Evolutionary conservation across 2,113 vertebrate species (phyloP), one percentile per base, ranked within the genome.

Genomic region (Cranoglanis bouderius): DNA sequence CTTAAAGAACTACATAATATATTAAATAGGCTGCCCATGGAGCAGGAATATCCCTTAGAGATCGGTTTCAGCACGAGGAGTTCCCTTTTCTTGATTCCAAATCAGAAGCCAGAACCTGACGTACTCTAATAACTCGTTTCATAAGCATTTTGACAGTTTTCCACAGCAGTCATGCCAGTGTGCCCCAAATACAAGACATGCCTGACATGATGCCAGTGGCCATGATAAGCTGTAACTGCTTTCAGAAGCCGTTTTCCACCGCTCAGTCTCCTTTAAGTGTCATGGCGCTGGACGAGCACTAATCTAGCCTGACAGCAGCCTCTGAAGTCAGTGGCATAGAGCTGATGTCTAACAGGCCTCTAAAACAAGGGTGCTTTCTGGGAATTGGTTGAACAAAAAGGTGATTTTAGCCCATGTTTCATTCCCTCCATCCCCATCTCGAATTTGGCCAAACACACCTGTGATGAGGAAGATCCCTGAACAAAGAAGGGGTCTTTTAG

Each of bases 321-420:
- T 72, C 80, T 53, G 86, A 4, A 86, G 90, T 89, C 32, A 26
- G 85, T 85, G 91, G 90, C 92, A 92, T 93, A 93, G 88, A 89
- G 92, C 92, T 93, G 93, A 94, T 92, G 90, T 92, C 93, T 89
- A 89, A 90, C 90, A 63, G 84, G 85, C 87, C 55, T 81, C 84
- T 82, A 88, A 85, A 88, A 84, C 92, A 91, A 91, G 93, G 93
- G 94, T 91, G 91, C 89, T 94, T 93, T 94, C 93, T 92, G 93
- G 94, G 93, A 95, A 84, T 84, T 67, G 40, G 38, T 49, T n/a
- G 9, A 85, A 85, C 83, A 85, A 67, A 67, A 85, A 85, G 29
- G 40, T 21, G 61, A 67, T 65, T 85, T 85, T 85, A 46, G n/a
- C 16, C 6, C 26, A 0, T 43, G 38, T 63, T 63, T 63, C 82